Conservation (phyloP, 2,113 vertebrate species). For the Smithornis capensis region DNA sequence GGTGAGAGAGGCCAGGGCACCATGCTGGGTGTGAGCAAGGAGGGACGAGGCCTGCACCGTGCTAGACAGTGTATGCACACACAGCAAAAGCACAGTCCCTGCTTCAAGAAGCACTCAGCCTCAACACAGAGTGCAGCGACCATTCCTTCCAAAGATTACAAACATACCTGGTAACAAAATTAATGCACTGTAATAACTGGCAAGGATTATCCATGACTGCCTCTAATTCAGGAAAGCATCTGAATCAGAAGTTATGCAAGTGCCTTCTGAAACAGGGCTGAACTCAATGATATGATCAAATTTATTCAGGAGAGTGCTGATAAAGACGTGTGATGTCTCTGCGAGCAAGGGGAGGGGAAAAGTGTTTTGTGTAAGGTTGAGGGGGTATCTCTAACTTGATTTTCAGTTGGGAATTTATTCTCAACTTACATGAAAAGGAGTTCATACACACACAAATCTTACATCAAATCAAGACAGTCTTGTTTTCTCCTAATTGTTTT, state of each 20-base stretch:
- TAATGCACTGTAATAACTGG: neutral
- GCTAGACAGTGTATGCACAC: rapidly evolving
- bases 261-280: neutral
- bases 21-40: neutral
- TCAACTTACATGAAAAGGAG: neutral
- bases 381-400: neutral
- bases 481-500: conserved; percentile 64
- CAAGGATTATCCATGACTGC: neutral
- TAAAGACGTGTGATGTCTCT: neutral
- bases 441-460: conserved; percentile 29
- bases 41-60: neutral
- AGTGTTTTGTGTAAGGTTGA: neutral
- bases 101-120: neutral
- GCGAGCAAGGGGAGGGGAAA: neutral
- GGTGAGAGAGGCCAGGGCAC: neutral
- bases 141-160: neutral
- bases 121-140: rapidly evolving
- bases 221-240: neutral
- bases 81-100: neutral
- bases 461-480: conserved; percentile 36
- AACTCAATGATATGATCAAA: neutral
- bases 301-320: neutral
- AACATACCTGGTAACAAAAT: neutral
- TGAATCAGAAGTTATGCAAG: neutral
- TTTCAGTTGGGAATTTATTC: neutral